Base-by-base conservation (phyloP, 1,140 invertebrate genomes). In the Hypothenemus hampei region DNA sequence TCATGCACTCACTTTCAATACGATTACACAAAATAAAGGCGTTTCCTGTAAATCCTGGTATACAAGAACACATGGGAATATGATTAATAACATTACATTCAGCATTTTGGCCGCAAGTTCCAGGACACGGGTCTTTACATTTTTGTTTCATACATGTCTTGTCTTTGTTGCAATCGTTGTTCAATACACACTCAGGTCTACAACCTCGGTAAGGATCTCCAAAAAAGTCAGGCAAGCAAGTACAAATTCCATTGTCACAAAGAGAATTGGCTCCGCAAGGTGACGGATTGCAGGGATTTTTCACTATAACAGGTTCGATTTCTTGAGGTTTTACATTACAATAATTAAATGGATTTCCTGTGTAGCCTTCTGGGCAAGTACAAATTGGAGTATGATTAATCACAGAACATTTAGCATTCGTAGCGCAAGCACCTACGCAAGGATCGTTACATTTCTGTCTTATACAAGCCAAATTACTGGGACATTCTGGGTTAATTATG, bases 341-440 rank as follows among this genome's bases (percentile, higher is more conserved):
- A 57, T 79, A 81, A 36, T 75, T 78, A 68, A 87, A 86, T 3
- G 86, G 85, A 75, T 89, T 84, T 13, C 86, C 86, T 3, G 77
- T 82, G 62, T 80, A 88, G 22, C 81, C 83, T 41, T 74, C 69
- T 18, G 81, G 75, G 64, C 86, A 89, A 40, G 76, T 78, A 69
- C 86, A 89, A 48, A 81, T 74, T 2, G 85, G 80, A 20, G 78
- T 77, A 66, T 87, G 85, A 64, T 84, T 84, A 15, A 83, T 76
- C 31, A 87, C 84, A 45, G 71, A 77, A 65, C 86, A 89, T 13
- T 77, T 64, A 4, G 86, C 83, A 61, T 80, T 79, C 33, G 77
- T 70, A 31, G 84, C 85, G 64, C 86, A 89, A 4, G 84, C 83
- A 31, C 84, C 84, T 39, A 78, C 74, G 63, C 85, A 88, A n/a